Base-by-base conservation (phyloP, 1,140 invertebrate genomes). In the Ips nitidus region DNA sequence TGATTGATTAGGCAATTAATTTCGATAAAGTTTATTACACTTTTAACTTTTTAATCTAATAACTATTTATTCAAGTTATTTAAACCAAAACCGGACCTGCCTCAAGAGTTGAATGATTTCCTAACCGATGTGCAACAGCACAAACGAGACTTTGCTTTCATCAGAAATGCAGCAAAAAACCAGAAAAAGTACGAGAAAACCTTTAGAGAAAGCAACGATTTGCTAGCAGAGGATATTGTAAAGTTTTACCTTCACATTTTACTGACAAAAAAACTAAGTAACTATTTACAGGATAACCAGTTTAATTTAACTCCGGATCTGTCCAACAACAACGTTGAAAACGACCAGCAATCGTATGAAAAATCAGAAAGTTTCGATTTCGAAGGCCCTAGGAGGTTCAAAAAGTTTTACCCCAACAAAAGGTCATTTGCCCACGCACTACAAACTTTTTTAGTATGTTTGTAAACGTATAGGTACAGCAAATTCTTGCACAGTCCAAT, bases 91-190 rank as follows among this genome's bases (percentile, higher is more conserved):
- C 58, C 62, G 39, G 68, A 70, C 47, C 62, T 75, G 42, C 74
- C 74, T 5, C 67, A 70, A 37, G 72, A 75, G 61, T 56, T 77
- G 5, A 77, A 77, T 41, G 70, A 75, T 50, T 77, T 75, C 61
- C 57, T 76, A 39, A 59, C 59, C 6, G 63, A 73, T 39, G 76
- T 77, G 6, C 72, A 76, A n/a, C 55, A 73, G n/a, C 70, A 76
- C 53, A 71, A 73, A 58, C 59, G 67, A 6, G 75, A 76, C 52
- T 77, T 77, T 57, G 66, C 59, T 6, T 69, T 67, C 37, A 72
- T 77, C 53, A 63, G 70, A 47, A 45, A 72, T 43, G 67, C 61
- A 5, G 75, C 66, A 1, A 71, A 55, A 62, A 69, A 70, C 62
- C 64, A 56, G 40, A 53, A 61, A 52, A 65, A 65, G 41, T 65